Percentiles rank a stretch among this genome's conserved stretches.
Conservation (phyloP, 2,113 vertebrate genomes). For the Nerophis ophidion region DNA sequence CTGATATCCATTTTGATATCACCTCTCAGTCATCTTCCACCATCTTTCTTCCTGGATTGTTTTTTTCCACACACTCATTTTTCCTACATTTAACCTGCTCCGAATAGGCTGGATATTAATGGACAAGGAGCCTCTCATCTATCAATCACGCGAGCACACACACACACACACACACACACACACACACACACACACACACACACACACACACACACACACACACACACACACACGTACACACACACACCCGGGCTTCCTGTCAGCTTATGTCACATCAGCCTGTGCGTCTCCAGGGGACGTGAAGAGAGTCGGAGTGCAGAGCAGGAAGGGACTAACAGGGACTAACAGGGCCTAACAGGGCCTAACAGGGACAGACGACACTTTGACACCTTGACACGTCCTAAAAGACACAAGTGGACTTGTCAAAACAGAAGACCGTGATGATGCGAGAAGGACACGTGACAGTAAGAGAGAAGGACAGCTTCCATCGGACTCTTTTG, state of each 20-base stretch:
- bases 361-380: background rate
- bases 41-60: constrained; percentile 70
- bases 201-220: background rate
- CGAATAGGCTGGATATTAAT: constrained; percentile 92
- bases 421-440: constrained; percentile 50
- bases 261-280: constrained; percentile 55
- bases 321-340: constrained; percentile 2
- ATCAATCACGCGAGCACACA: constrained; percentile 79
- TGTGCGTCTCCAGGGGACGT: constrained; percentile 45
- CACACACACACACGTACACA: constrained; percentile 17
- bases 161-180: constrained; percentile 57
- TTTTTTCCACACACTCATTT: constrained; percentile 85
- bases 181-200: background rate
- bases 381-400: constrained; percentile 45
- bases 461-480: constrained; percentile 8
- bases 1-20: constrained; percentile 72
- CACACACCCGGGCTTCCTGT: constrained; percentile 30
- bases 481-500: background rate
- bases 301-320: constrained; percentile 49
- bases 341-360: no score
- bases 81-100: constrained; percentile 95
- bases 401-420: constrained; percentile 55
- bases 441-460: constrained; percentile 24
- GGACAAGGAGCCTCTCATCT: constrained; percentile 79
- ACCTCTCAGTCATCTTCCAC: constrained; percentile 79